A percentile compares a stretch with the other conserved stretches of the same genome.
Evolutionary conservation across 2,888 invertebrate genomes (phyloP).

Genomic region (Pseudococcus longispinus): DNA sequence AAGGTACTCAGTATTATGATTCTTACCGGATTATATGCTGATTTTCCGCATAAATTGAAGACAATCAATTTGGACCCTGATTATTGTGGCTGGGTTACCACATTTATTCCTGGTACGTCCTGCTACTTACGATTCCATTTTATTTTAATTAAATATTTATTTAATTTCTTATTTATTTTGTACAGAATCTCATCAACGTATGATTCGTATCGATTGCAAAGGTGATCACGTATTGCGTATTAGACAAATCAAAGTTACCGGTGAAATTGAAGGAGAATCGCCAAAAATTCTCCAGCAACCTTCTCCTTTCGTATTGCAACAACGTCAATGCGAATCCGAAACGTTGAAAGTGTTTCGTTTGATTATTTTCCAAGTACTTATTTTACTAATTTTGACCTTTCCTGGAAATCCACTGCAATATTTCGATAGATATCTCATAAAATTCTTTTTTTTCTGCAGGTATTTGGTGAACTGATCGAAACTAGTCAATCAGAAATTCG

Average conservation of each 20-base stretch:
- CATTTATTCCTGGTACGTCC: conserved; percentile 74
- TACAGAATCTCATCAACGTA: conserved; percentile 66
- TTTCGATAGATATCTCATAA: not conserved
- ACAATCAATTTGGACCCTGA: conserved; percentile 86
- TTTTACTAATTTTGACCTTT: not conserved
- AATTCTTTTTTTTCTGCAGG: conserved; percentile 65
- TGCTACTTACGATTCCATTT: not conserved
- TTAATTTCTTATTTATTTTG: conserved; percentile 47
- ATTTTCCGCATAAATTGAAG: conserved; percentile 80
- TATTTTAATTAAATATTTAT: not conserved
- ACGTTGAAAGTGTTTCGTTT: conserved; percentile 90
- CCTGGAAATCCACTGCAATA: not conserved
- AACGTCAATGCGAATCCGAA: conserved; percentile 87
- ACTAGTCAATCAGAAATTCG: conserved; percentile 66
- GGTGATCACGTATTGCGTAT: conserved; percentile 92
- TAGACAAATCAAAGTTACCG: conserved; percentile 79
- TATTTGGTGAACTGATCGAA: conserved; percentile 87
- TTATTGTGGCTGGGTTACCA: conserved; percentile 89
- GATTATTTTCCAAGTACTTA: conserved; percentile 81
- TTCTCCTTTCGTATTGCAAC: conserved; percentile 66
- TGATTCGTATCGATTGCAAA: conserved; percentile 83
- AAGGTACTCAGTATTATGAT: conserved; percentile 88
- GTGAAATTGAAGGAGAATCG: conserved; percentile 69
- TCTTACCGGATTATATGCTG: conserved; percentile 80
- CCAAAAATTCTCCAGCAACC: conserved; percentile 48